Base-by-base conservation (phyloP, 2,113 vertebrate species). In the Corythoichthys intestinalis region DNA sequence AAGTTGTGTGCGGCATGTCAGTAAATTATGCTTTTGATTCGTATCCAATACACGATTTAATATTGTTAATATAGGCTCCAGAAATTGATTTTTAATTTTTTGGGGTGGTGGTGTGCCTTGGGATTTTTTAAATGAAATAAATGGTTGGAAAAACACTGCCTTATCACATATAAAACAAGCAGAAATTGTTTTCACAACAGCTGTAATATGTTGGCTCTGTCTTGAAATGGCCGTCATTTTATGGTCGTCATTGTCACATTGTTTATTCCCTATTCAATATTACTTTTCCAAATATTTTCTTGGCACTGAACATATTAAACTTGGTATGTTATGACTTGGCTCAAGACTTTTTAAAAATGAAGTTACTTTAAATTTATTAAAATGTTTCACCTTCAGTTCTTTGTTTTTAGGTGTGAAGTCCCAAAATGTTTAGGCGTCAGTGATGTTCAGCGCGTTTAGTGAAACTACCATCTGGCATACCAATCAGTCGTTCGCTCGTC, bases 321-420 rank as follows among this genome's bases (percentile, higher is more conserved):
- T 12, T 10, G 12, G 12, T 1, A 10, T 66, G 37, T 79, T 66
- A 74, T 47, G 44, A 68, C 37, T 20, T 57, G 54, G 60, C 76
- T 71, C 47, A 15, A 39, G 41, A 8, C 64, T 54, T 38, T 73
- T 38, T 67, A 38, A 58, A 72, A 71, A 73, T 13, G 14, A 76
- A 62, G 49, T 63, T 50, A 62, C 75, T 67, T 66, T 38, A 79
- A 34, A 69, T 78, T 73, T 77, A 17, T 58, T 80, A 13, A 12
- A 44, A 44, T 44, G 41, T 44, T 44, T 44, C 9, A 44, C 6
- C 41, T 44, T 44, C 6, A 44, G 41, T 44, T 44, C 9, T 44
- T 28, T 28, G 20, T 28, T 28, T 28, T 28, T 28, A 28, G 20
- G 20, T 28, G 20, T 28, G 20, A 28, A 28, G 20, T 28, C 20